Conservation (phyloP, 2,888 invertebrate species). For the Agrotis puta region DNA sequence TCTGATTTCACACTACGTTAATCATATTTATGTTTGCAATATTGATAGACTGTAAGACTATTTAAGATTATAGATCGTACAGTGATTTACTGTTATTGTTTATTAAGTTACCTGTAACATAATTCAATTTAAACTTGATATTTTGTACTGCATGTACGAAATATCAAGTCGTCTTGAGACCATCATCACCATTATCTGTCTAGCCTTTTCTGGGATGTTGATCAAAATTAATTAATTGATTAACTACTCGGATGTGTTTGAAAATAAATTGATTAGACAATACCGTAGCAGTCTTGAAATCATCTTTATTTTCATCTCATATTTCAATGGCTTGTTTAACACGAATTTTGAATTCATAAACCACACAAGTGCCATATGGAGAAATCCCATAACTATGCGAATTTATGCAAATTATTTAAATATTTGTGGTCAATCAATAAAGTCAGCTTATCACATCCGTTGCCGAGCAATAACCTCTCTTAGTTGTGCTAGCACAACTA, state of each 20-base stretch:
- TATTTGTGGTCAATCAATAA: neutral
- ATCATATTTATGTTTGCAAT: conserved; percentile 29
- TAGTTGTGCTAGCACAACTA: neutral
- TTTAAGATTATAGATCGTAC: conserved; percentile 3
- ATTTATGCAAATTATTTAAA: neutral
- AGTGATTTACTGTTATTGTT: conserved; percentile 17
- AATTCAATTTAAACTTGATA: neutral
- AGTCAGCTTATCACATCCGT: neutral
- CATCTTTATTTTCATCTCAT: neutral
- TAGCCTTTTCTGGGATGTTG: no score
- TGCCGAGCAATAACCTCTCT: neutral
- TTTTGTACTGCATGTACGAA: neutral
- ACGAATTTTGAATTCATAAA: neutral
- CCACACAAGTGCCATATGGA: neutral
- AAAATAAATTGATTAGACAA: neutral
- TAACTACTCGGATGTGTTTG: neutral
- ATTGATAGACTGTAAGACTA: neutral
- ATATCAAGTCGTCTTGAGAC: no score
- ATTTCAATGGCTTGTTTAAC: neutral
- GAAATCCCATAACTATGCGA: conserved; percentile 2
- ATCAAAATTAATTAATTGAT: neutral
- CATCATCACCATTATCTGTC: no score
- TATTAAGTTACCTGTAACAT: conserved; percentile 8
- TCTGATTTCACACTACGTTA: conserved; percentile 19
- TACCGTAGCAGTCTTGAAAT: neutral